phyloP scores from a whole-genome alignment of 23 tunicate genomes.

The Trididemnum miniatum region DNA sequence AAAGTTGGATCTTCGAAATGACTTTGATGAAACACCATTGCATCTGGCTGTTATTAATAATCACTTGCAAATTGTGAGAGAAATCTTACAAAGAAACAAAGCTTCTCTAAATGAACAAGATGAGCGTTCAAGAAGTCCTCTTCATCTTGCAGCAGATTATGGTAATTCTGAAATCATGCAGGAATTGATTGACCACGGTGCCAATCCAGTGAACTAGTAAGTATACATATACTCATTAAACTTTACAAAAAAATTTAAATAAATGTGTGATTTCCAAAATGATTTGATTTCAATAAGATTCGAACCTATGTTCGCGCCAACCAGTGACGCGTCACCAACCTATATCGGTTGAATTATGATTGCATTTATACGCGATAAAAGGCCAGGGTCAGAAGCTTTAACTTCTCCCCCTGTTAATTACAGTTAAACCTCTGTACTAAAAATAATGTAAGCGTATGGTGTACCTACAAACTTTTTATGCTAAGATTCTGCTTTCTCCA shows the following conservation, averaged over 20 bases:
- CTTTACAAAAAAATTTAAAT: background rate
- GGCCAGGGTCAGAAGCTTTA: no score
- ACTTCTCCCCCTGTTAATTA: no score
- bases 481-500: no score
- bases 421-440: no score
- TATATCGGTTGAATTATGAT: no score
- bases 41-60: conserved; percentile 29
- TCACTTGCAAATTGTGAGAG: conserved; percentile 20
- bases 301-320: no score
- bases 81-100: conserved; percentile 10
- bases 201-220: conserved; percentile 16
- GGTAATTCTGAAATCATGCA: conserved; percentile 9
- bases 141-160: conserved; percentile 44
- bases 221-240: background rate
- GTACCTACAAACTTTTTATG: no score
- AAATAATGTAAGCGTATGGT: no score
- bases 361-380: no score
- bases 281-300: no score
- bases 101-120: conserved; percentile 39
- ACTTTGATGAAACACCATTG: conserved; percentile 39
- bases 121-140: conserved; percentile 35
- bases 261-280: no score
- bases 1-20: conserved; percentile 29
- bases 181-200: conserved; percentile 27
- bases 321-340: no score